phyloP scores from a whole-genome alignment of 2,113 vertebrate genomes.

The Mustela nigripes region DNA sequence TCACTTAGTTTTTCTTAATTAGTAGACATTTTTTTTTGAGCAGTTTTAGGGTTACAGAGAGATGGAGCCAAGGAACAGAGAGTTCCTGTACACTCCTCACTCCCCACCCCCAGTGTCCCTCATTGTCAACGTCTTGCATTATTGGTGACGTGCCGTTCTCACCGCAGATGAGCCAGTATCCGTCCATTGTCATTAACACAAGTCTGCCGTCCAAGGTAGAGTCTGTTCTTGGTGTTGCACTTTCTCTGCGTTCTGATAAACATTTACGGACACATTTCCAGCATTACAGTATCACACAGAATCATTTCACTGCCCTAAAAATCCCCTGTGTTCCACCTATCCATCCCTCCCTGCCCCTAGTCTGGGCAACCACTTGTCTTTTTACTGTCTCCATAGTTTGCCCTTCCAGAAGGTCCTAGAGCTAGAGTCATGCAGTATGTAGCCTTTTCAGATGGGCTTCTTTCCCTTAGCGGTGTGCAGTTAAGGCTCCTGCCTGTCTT shows the following conservation, averaged over 20 bases:
- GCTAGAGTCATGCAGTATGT: background rate
- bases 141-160: background rate
- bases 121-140: background rate
- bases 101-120: too few species aligned
- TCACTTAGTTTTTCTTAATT: background rate
- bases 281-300: fast-evolving
- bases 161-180: fast-evolving
- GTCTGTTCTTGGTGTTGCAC: background rate
- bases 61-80: background rate
- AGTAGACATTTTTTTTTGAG: background rate
- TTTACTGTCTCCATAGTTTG: background rate
- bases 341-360: background rate
- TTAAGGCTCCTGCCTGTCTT: background rate
- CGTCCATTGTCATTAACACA: background rate
- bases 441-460: background rate
- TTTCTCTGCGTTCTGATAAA: background rate
- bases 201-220: background rate
- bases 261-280: fast-evolving
- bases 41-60: background rate
- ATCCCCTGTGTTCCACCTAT: too few species aligned
- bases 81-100: background rate
- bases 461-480: background rate
- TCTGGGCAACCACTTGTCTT: background rate
- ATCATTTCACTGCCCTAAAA: background rate
- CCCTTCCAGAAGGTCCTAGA: background rate